Conservation (phyloP, 2,888 invertebrate species). For the Caenorhabditis auriculariae region DNA sequence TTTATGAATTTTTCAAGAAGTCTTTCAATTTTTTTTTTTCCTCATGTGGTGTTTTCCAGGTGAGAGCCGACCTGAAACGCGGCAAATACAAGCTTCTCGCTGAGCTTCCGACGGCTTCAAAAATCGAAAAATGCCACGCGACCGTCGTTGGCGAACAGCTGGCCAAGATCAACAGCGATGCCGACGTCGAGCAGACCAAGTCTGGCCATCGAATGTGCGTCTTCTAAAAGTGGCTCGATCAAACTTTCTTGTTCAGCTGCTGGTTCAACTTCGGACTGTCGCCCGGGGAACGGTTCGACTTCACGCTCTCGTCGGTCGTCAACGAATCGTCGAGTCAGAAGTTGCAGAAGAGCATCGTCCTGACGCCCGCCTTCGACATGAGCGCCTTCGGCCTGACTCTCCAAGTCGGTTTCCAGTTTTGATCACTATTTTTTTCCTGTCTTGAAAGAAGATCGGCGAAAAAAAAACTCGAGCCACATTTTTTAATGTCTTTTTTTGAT, state of each 20-base stretch:
- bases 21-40: background rate
- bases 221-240: background rate
- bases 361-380: constrained; percentile 60
- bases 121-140: constrained; percentile 47
- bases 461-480: background rate
- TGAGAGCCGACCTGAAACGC: constrained; percentile 48
- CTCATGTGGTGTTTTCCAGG: too few species aligned
- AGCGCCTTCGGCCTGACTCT: constrained; percentile 54
- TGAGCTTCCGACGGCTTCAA: constrained; percentile 32
- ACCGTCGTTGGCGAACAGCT: constrained; percentile 46
- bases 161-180: constrained; percentile 37
- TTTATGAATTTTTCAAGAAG: too few species aligned
- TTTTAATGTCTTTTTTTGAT: background rate
- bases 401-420: constrained; percentile 17
- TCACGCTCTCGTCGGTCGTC: constrained; percentile 27
- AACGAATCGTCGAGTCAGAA: constrained; percentile 44
- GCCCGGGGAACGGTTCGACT: constrained; percentile 46
- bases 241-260: constrained; percentile 25
- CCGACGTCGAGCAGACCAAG: constrained; percentile 33
- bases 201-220: constrained; percentile 27
- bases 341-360: constrained; percentile 51
- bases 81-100: constrained; percentile 48
- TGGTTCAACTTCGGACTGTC: constrained; percentile 35
- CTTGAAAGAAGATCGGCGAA: too few species aligned
- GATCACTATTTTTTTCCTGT: background rate